Evolutionary conservation across 2,888 invertebrate species (phyloP).

Genomic region (Chromoteleia sp.): DNA sequence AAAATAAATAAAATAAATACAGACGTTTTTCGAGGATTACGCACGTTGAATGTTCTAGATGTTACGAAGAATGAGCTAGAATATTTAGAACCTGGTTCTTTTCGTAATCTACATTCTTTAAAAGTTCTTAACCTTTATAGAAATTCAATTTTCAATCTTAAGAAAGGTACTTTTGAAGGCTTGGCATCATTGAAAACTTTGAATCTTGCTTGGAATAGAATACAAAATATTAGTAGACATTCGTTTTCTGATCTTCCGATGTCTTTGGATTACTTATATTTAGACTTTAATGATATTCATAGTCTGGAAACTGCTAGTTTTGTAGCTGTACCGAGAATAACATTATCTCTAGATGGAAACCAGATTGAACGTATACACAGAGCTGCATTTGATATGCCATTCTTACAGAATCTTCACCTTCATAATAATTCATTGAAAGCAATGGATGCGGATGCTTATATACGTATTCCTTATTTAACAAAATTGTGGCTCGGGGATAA

Average conservation of each 20-base stretch:
- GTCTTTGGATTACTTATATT: conserved; percentile 81
- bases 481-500: conserved; percentile 84
- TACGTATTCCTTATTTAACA: conserved; percentile 81
- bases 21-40: conserved; percentile 61
- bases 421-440: conserved; percentile 71
- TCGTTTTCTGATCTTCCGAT: conserved; percentile 81
- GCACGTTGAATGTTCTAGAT: conserved; percentile 60
- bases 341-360: conserved; percentile 84
- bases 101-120: conserved; percentile 68
- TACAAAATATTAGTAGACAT: conserved; percentile 81
- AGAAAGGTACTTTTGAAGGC: conserved; percentile 81
- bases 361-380: conserved; percentile 81
- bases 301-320: conserved; percentile 83
- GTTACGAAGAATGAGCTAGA: conserved; percentile 61
- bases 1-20: conserved; percentile 65
- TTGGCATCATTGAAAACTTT: conserved; percentile 82
- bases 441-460: conserved; percentile 82
- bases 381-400: conserved; percentile 72
- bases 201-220: conserved; percentile 83
- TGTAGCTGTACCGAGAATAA: conserved; percentile 79
- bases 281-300: conserved; percentile 83
- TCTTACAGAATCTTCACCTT: conserved; percentile 70
- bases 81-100: conserved; percentile 57
- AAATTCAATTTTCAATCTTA: conserved; percentile 75
- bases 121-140: conserved; percentile 66